Evolutionary conservation across 2,113 vertebrate species (phyloP), one percentile per base, ranked within the genome.

Genomic region (Bambusicola thoracicus): DNA sequence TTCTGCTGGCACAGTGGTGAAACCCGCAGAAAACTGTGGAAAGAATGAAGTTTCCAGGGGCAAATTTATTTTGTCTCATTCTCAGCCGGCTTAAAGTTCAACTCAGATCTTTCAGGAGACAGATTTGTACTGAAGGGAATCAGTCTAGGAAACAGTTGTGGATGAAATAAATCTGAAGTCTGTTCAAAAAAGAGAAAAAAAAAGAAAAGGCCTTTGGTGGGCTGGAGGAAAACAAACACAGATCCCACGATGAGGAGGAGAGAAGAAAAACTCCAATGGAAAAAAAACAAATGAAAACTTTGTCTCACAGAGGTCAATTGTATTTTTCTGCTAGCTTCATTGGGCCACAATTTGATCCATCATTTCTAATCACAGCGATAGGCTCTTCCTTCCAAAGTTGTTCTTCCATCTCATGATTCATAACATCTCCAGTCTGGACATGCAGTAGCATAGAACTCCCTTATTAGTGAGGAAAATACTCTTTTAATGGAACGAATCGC

Each of bases 21-120:
- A 94, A 97, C 24, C 90, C 90, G 66, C 92, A 94, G 82, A 88
- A 93, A 90, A 95, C 77, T 87, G 73, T 83, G 94, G 94, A 91
- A 94, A 94, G 76, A 95, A 94, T 94, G 62, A 92, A 83, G 69
- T 86, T 97, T 95, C 87, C 80, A 81, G 48, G 49, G 85, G 53
- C 76, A 94, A 95, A 91, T 94, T 91, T 94, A 75, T 94, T 95
- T 95, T 87, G 49, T 89, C 92, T 89, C 4, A 0, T 92, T 94
- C 70, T 89, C 74, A 93, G 78, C 38, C 74, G 78, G 48, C 66
- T 87, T 75, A 81, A 77, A 91, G 87, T 94, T 95, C 85, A 85
- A 62, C 41, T 91, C 38, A 48, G 44, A 89, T 75, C 51, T 55
- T 95, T 91, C 43, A 78, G 66, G n/a, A 91, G 74, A 32, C 87